These are phyloP conservation scores for Lanius ludovicianus DNA, from an alignment of 2,113 vertebrate genomes.

Conservation along the genomic window DNA sequence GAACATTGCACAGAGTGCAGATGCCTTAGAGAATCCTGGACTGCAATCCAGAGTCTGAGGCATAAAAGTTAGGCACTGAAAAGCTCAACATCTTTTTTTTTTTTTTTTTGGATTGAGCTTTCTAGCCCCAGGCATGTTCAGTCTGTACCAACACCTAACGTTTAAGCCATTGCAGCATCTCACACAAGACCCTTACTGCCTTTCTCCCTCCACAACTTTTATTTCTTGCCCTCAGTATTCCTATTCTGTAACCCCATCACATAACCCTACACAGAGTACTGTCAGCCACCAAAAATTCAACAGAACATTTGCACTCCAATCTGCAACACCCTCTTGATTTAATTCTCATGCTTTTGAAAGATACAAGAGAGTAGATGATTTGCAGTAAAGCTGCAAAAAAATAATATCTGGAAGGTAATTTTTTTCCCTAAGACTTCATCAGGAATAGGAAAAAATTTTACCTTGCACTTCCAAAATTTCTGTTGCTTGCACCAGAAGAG, in stretches of 20 bases:
- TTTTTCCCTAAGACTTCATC: neutral
- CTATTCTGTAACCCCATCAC: neutral
- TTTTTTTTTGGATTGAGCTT: neutral
- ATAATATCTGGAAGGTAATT: neutral
- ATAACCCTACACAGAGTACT: neutral
- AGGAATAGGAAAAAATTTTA: neutral
- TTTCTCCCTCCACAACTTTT: neutral
- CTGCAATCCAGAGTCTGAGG: neutral
- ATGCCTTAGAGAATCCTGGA: neutral
- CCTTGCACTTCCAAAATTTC: neutral
- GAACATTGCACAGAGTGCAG: neutral
- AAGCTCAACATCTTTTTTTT: neutral
- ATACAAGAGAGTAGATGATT: neutral
- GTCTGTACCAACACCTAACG: neutral
- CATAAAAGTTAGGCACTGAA: neutral
- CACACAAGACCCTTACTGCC: neutral
- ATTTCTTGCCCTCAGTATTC: neutral
- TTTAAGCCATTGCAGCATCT: neutral
- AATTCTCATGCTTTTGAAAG: neutral
- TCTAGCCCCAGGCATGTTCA: constrained; percentile 21
- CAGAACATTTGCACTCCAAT: neutral
- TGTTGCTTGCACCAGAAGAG: neutral
- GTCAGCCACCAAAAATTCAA: neutral
- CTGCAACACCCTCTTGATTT: neutral
- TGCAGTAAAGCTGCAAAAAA: neutral